A percentile compares a stretch with the other conserved stretches of the same genome.
Conservation (phyloP, 2,888 invertebrate species). For the Clanis bilineata region DNA sequence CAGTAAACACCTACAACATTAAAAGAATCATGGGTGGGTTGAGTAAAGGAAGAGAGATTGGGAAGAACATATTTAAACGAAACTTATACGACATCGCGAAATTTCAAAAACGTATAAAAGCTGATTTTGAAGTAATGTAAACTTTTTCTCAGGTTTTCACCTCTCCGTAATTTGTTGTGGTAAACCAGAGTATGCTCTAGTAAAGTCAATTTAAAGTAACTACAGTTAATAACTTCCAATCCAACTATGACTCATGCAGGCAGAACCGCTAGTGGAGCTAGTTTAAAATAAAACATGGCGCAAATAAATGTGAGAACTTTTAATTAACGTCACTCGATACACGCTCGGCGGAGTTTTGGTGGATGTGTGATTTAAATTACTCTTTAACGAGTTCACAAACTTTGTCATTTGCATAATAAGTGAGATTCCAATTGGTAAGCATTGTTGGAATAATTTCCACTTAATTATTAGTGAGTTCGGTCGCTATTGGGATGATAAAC, state of each 20-base stretch:
- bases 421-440: background rate
- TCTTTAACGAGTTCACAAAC: slow-evolving; percentile 4
- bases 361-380: background rate
- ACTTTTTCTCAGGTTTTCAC: no score
- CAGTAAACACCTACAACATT: no score
- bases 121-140: no score
- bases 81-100: no score
- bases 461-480: background rate
- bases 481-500: background rate
- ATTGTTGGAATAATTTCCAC: background rate
- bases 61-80: no score
- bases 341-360: background rate
- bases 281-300: background rate
- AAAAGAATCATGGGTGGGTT: no score
- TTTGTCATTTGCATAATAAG: background rate
- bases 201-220: background rate
- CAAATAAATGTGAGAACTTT: background rate
- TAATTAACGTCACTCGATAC: background rate
- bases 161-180: no score
- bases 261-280: background rate
- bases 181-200: no score
- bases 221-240: background rate
- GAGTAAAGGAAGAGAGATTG: no score
- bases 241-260: background rate
- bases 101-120: no score